phyloP scores from a whole-genome alignment of 37 sponge, comb jelly and placozoan genomes.

The Bolinopsis microptera region DNA sequence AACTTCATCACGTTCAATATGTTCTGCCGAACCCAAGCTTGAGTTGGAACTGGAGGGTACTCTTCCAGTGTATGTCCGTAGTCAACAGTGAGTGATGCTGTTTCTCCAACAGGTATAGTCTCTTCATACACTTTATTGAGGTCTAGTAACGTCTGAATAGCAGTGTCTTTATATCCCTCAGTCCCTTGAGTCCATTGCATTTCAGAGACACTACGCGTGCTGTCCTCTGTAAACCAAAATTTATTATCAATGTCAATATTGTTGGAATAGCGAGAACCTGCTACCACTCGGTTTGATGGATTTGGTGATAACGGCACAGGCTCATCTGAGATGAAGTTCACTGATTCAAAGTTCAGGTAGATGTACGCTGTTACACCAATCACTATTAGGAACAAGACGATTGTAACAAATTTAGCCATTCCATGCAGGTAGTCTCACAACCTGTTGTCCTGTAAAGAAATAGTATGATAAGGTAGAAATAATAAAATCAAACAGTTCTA shows the following conservation, averaged over 20 bases:
- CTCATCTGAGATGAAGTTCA: background rate
- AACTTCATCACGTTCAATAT: background rate
- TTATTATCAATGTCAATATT: background rate
- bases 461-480: no score
- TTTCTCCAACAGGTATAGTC: background rate
- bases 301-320: background rate
- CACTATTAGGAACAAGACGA: background rate
- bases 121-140: background rate
- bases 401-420: background rate
- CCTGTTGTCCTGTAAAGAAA: no score
- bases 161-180: background rate
- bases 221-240: background rate
- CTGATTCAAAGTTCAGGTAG: background rate
- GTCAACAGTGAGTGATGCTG: background rate
- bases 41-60: background rate
- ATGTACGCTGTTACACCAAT: background rate
- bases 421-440: background rate
- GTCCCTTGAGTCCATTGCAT: background rate
- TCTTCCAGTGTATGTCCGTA: background rate
- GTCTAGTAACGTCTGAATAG: background rate
- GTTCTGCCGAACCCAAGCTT: background rate
- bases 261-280: background rate
- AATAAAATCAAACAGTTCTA: no score
- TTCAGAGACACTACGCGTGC: background rate
- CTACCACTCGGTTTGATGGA: background rate